phyloP scores from a whole-genome alignment of 2,113 vertebrate genomes.

The Ia io region DNA sequence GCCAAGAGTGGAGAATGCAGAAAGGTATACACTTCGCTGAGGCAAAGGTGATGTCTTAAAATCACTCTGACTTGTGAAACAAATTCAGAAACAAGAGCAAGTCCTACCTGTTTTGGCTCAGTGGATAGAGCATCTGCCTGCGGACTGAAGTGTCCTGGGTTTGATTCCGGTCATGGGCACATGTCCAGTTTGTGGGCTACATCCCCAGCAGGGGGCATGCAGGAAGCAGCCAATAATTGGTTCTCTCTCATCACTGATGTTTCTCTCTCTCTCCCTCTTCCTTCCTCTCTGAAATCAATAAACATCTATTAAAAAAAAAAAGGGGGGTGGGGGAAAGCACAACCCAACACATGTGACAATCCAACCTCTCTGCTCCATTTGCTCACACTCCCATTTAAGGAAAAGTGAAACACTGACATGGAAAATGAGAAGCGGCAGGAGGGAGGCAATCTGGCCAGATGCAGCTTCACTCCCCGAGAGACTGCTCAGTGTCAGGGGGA shows the following conservation, averaged over 20 bases:
- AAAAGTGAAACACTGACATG: background rate
- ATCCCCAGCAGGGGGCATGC: too few species aligned
- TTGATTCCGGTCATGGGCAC: too few species aligned
- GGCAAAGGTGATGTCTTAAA: conserved; percentile 59
- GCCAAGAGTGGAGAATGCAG: conserved; percentile 44
- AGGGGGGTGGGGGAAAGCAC: background rate
- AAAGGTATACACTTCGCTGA: conserved; percentile 56
- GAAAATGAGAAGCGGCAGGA: background rate
- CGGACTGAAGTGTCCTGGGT: too few species aligned
- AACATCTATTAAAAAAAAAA: too few species aligned
- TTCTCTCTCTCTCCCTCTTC: too few species aligned
- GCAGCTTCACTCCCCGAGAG: background rate
- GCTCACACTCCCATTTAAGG: background rate
- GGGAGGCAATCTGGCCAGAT: background rate
- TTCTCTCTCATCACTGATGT: too few species aligned
- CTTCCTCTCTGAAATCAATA: too few species aligned
- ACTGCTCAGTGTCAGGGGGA: background rate
- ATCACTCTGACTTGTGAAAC: conserved; percentile 49
- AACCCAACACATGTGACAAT: accelerated
- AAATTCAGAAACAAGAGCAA: background rate
- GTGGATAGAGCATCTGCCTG: too few species aligned
- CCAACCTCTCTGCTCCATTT: background rate
- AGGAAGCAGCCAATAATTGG: too few species aligned
- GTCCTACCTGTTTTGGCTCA: too few species aligned
- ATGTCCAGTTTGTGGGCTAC: too few species aligned